phyloP scores from a whole-genome alignment of 2,797 vertebrate species.

The Dendrocincla fuliginosa region DNA sequence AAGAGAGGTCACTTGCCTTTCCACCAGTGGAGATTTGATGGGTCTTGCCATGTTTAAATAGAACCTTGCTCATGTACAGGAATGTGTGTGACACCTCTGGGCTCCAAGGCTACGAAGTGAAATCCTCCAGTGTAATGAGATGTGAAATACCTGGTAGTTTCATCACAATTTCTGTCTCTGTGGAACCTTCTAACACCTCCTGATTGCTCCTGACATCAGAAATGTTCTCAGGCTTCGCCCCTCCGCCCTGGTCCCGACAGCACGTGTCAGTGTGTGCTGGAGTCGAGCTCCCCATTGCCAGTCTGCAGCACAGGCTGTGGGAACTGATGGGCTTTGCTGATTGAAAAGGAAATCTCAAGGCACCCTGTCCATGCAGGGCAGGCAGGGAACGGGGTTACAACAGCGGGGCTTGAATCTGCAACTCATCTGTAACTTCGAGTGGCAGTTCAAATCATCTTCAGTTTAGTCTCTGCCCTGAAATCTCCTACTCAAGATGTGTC shows the following conservation, averaged over 20 bases:
- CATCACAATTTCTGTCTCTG: fast-evolving
- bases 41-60: neutral
- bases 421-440: neutral
- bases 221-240: neutral
- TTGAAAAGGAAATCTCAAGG: neutral
- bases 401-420: neutral
- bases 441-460: neutral
- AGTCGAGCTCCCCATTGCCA: fast-evolving
- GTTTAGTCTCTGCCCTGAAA: neutral
- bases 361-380: neutral
- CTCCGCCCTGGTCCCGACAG: neutral
- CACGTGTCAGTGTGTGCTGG: neutral
- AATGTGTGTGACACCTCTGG: neutral
- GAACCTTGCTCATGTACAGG: neutral
- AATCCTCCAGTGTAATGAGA: neutral
- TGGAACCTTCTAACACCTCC: neutral
- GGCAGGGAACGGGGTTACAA: neutral
- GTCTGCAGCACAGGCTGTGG: neutral
- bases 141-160: neutral
- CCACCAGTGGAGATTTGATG: neutral
- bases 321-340: neutral
- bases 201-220: neutral
- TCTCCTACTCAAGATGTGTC: fast-evolving
- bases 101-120: neutral
- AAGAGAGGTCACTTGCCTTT: conserved; percentile 4